Base-by-base conservation (phyloP, 1,140 invertebrate genomes). In the Nilaparvata lugens region DNA sequence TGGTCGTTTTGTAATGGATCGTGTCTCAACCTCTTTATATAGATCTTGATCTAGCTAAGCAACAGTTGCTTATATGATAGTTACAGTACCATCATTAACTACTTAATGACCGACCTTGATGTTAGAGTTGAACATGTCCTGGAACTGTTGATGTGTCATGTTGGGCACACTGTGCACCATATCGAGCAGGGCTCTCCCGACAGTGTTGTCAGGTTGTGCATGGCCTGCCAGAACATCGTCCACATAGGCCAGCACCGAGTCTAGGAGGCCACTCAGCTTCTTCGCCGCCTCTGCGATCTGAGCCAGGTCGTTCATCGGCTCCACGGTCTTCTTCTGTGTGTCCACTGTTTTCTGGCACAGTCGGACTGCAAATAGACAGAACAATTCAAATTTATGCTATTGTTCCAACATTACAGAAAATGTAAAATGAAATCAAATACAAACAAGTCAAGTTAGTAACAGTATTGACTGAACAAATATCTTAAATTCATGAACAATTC, bases 81-180 rank as follows among this genome's bases (percentile, higher is more conserved):
- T n/a, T n/a, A n/a, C n/a, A n/a, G n/a, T n/a, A n/a, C n/a, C n/a
- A n/a, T n/a, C n/a, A n/a, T n/a, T n/a, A n/a, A n/a, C n/a, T n/a
- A n/a, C n/a, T n/a, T n/a, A n/a, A n/a, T n/a, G 14, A 60, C 54
- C 64, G 71, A 84, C 83, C 76, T 97, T 97, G 69, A 97, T 89
- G 73, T 95, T 95, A 65, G 91, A 89, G 68, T 95, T 96, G 70
- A 97, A 88, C 89, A 97, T 95, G 64, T 91, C 84, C 21, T 93
- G 91, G 74, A 97, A 96, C 70, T 94, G 86, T 70, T 94, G 90
- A 38, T 83, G 81, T 18, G 84, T 83, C 81, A 97, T 92, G 71
- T 92, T 88, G 18, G 95, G 94, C 55, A 95, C 86, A 25, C 89
- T 88, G 74, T 91, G 87, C 28, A 95, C 90, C 70, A 97, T 83